Conservation (phyloP, 2,888 invertebrate genomes). For the Notodonta dromedarius region DNA sequence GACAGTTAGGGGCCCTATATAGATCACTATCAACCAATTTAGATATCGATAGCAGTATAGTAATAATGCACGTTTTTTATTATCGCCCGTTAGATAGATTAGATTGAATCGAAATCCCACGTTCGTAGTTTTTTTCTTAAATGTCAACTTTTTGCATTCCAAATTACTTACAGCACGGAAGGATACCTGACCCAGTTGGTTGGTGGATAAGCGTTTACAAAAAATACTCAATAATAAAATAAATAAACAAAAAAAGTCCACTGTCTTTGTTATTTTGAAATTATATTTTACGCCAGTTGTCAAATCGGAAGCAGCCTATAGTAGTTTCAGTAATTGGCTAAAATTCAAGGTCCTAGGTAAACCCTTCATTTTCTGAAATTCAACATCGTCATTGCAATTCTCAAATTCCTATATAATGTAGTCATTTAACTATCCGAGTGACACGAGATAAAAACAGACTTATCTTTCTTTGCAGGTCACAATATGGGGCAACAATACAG, state of each 20-base stretch:
- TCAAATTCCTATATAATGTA: background rate
- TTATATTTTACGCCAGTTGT: no score
- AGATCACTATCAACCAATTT: conserved; percentile 41
- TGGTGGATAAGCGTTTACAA: no score
- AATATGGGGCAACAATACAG: conserved; percentile 70
- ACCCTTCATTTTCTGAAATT: background rate
- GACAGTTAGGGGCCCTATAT: conserved; percentile 43
- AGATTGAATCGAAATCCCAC: conserved; percentile 37
- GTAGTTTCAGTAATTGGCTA: background rate
- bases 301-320: no score
- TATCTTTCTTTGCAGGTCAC: conserved; percentile 61
- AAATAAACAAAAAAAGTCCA: no score
- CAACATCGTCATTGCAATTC: background rate
- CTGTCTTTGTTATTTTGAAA: no score
- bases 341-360: background rate
- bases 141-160: no score
- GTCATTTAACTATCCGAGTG: background rate
- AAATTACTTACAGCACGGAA: no score
- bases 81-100: conserved; percentile 38
- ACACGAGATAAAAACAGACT: background rate
- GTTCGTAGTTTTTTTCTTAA: conserved; percentile 19
- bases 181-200: no score
- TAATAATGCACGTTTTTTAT: conserved; percentile 38
- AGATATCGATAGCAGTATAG: conserved; percentile 39
- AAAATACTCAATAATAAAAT: no score